Conservation (phyloP, 2,888 invertebrate genomes). For the Plebejus argus region DNA sequence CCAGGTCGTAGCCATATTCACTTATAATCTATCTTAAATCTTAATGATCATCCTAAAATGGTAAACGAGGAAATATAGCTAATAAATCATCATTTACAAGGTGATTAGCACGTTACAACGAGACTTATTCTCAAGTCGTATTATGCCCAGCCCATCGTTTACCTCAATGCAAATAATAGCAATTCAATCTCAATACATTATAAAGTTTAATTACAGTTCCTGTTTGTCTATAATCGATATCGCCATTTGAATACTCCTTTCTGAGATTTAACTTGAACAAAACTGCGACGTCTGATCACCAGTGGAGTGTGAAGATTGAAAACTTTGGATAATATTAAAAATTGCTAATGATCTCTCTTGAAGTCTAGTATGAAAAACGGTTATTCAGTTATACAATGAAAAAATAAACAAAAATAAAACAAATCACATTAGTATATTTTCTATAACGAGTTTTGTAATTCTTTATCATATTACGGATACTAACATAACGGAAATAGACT, state of each 20-base stretch:
- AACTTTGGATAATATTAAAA: too few relatives aligned
- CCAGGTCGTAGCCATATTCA: background rate
- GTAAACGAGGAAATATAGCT: conserved; percentile 41
- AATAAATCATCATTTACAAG: conserved; percentile 40
- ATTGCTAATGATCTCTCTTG: too few relatives aligned
- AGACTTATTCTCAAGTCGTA: conserved; percentile 35
- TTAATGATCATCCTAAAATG: conserved; percentile 36
- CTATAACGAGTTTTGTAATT: background rate
- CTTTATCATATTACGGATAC: conserved; percentile 12
- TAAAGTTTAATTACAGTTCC: conserved; percentile 52
- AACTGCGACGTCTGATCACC: too few relatives aligned
- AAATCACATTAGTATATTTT: background rate
- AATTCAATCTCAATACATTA: conserved; percentile 41
- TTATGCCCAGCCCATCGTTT: conserved; percentile 33
- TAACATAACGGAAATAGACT: conserved; percentile 4
- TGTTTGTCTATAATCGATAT: conserved; percentile 48
- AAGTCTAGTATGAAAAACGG: too few relatives aligned
- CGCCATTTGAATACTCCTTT: conserved; percentile 45
- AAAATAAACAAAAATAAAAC: background rate
- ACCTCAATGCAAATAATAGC: conserved; percentile 38
- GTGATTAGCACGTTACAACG: conserved; percentile 43
- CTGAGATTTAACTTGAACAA: background rate
- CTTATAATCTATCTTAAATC: conserved; percentile 17
- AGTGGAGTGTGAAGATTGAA: too few relatives aligned
- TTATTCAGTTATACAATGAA: too few relatives aligned